Base-by-base conservation (phyloP, 2,888 invertebrate species). In the Cerastis rubricosa region DNA sequence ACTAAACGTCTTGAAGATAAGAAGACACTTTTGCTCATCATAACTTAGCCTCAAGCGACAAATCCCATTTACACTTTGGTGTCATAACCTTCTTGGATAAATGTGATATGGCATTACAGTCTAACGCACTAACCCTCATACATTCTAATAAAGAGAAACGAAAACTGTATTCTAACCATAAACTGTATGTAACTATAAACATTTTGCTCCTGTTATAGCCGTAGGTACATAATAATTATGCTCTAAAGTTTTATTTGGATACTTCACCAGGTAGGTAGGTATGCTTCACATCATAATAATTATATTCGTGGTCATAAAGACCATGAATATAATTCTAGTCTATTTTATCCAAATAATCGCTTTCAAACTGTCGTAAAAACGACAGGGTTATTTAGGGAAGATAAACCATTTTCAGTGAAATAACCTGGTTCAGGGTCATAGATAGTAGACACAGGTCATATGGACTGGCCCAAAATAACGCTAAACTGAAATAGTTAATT, bases 51-150 rank as follows among this genome's bases (percentile, higher is more conserved):
- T 80, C 63, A 40, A 77, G 88, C 85, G 63, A 76, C 78, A 85
- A 85, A 86, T 85, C 80, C 80, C 74, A 84, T 87, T 87, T 87
- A 86, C 86, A 83, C 77, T 86, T 85, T 80, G 74, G 81, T 85
- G 73, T 80, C 72, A 78, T 85, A 80, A 82, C 81, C 80, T 80
- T 68, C 68, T 69, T 81, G 69, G 84, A 85, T 78, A 81, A 76
- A 85, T 87, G 63, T 81, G 61, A 68, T 71, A 74, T 57, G 49
- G 69, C 69, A 76, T 84, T 49, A 76, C 75, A 51, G 76, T 67
- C 69, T 78, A 47, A 87, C 73, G 29, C 76, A 76, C 70, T 77
- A 84, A 73, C 78, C 74, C 76, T 71, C 80, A 81, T 85, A 75
- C 66, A 57, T 71, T 63, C 57, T 69, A 77, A 79, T 74, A 76